Evolutionary conservation across 1,140 invertebrate species (phyloP).

Genomic region (Lamellibrachia luymesi): DNA sequence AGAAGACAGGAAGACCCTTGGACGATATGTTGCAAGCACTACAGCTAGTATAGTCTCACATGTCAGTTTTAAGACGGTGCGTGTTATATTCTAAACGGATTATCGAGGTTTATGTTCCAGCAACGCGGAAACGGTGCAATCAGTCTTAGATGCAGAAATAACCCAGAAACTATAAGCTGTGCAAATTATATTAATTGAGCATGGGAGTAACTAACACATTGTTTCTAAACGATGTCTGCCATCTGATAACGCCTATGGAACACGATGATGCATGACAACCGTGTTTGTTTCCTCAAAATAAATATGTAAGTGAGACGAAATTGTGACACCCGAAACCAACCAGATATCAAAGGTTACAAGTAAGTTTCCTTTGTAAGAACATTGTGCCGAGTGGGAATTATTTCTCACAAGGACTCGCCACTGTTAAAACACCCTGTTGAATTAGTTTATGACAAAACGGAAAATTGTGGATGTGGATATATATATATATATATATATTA

Average conservation of each 20-base stretch:
- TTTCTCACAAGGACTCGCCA: too few species aligned
- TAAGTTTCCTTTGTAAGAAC: not conserved
- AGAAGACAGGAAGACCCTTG: not conserved
- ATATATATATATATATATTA: too few species aligned
- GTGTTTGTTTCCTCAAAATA: not conserved
- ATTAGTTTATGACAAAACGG: too few species aligned
- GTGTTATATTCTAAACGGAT: not conserved
- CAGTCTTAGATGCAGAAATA: not conserved
- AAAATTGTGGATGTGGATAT: too few species aligned
- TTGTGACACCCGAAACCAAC: not conserved
- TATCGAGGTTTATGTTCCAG: not conserved
- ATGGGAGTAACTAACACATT: not conserved
- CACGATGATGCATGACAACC: not conserved
- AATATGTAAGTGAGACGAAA: not conserved
- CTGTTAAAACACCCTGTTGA: too few species aligned
- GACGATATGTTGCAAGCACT: not conserved
- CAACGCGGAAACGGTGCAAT: not conserved
- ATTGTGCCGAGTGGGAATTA: too few species aligned
- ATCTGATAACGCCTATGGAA: not conserved
- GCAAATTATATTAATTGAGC: not conserved
- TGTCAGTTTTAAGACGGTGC: not conserved
- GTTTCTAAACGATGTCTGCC: too few species aligned
- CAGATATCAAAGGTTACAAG: not conserved
- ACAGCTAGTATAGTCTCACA: not conserved
- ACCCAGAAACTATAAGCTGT: not conserved